Base-by-base conservation (phyloP, 2,888 invertebrate species). In the Calameuta pallipes region DNA sequence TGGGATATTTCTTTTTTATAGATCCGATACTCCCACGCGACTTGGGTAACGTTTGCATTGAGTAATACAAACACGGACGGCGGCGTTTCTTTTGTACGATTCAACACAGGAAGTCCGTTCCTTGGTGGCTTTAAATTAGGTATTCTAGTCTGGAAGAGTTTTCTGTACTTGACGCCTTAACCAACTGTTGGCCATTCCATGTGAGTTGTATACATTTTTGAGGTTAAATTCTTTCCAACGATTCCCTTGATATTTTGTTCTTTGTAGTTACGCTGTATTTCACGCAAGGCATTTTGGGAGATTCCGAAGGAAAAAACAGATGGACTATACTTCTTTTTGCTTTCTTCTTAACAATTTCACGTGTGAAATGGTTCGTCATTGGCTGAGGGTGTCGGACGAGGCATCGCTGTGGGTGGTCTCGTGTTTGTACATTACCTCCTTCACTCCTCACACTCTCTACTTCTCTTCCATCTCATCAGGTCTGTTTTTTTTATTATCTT, bases 361-460 rank as follows among this genome's bases (percentile, higher is more conserved):
- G 83, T 85, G 85, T 85, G 86, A 87, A 87, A 85, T 83, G 85
- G 81, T 82, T 82, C 79, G 56, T 78, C 73, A 76, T 75, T 76
- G 76, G 79, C 69, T 75, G 82, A 82, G 83, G 83, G 85, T 82
- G 82, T 80, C 77, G 83, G 79, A 75, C 80, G 80, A 80, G 83
- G 82, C 79, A 79, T 83, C 86, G 83, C 84, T 76, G 83, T 87
- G 86, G 89, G 88, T 88, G 88, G 89, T 85, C 87, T 81, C 85
- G 84, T 86, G 84, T 87, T 87, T 83, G 84, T 85, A 86, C 85
- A 85, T 83, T 84, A 84, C 84, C 83, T 84, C 83, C 80, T 82
- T 82, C 80, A 70, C 56, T 81, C 80, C 79, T 69, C 80, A 77
- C 41, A 35, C 75, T 37, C 73, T 77, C 76, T 75, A 73, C 79